Evolutionary conservation across 1,140 invertebrate species (phyloP).

Genomic region (silkworm (Bombyx mori)): DNA sequence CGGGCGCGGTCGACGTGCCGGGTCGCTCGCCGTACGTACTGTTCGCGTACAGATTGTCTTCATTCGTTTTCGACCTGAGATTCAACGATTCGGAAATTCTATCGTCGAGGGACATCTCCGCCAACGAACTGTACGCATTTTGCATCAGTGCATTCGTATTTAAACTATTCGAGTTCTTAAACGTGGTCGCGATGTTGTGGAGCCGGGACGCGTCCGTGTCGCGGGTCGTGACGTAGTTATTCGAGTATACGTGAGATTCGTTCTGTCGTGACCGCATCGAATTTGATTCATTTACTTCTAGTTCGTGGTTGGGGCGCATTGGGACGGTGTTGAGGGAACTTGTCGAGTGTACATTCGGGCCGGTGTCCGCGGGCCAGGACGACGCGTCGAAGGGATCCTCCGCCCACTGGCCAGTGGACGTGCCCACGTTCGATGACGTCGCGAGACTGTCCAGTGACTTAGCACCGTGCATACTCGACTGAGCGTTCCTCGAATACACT

Average conservation of each 20-base stretch:
- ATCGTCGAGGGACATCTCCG: conserved; percentile 58
- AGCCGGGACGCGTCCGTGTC: conserved; percentile 14
- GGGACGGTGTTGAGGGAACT: conserved; percentile 26
- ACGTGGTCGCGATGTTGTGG: not conserved
- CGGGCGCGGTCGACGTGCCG: conserved; percentile 19
- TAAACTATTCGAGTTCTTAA: not conserved
- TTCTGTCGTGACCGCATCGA: conserved; percentile 16
- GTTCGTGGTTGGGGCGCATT: too few relatives aligned
- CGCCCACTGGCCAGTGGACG: not conserved
- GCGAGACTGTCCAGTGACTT: conserved; percentile 49
- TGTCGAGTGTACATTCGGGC: not conserved
- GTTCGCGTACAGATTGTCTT: conserved; percentile 43
- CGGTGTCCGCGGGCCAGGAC: conserved; percentile 24
- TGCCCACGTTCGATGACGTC: conserved; percentile 5
- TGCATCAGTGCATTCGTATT: not conserved
- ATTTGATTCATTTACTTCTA: conserved; percentile 23
- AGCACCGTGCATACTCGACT: conserved; percentile 45
- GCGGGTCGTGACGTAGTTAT: conserved; percentile 18
- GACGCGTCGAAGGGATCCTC: conserved; percentile 50
- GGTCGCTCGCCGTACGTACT: conserved; percentile 18
- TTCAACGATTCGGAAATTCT: conserved; percentile 61
- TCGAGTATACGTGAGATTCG: conserved; percentile 47
- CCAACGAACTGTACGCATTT: conserved; percentile 17
- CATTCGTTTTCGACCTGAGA: conserved; percentile 55
- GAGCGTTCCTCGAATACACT: conserved; percentile 18